These are phyloP conservation scores for Medauroidea extradentata DNA, from an alignment of 1,140 invertebrate genomes.

Conservation along the genomic window DNA sequence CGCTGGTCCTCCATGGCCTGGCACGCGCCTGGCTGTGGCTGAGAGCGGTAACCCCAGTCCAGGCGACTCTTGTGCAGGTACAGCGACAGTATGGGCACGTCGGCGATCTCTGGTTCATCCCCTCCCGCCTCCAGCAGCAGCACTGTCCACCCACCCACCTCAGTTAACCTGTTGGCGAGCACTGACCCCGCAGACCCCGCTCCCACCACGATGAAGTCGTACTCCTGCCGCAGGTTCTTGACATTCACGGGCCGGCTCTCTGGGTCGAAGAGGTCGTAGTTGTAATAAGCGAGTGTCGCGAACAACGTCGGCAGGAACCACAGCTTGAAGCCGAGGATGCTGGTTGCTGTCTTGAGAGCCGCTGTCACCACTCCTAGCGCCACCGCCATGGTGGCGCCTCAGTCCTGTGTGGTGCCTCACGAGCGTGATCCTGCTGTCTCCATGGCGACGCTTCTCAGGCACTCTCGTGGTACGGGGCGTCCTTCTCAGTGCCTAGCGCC, in stretches of 20 bases:
- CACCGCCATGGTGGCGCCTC: too few relatives aligned
- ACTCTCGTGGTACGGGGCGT: too few relatives aligned
- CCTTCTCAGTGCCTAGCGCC: too few relatives aligned
- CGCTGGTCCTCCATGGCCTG: constrained; percentile 75
- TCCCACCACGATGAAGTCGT: constrained; percentile 77
- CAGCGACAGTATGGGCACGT: constrained; percentile 76
- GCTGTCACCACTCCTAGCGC: constrained; percentile 41
- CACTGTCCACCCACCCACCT: constrained; percentile 71
- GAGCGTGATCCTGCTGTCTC: too few relatives aligned
- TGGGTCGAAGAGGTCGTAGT: constrained; percentile 81
- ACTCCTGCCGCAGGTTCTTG: constrained; percentile 58
- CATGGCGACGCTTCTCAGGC: too few relatives aligned
- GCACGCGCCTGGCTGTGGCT: constrained; percentile 78
- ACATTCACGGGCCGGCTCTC: constrained; percentile 71
- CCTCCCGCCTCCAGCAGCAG: constrained; percentile 84
- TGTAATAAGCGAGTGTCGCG: constrained; percentile 73
- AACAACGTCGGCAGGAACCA: constrained; percentile 72
- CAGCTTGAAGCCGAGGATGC: constrained; percentile 58
- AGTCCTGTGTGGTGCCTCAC: too few relatives aligned
- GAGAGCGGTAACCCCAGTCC: constrained; percentile 85
- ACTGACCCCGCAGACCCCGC: constrained; percentile 85
- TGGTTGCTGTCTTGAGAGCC: constrained; percentile 63
- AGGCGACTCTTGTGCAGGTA: constrained; percentile 85
- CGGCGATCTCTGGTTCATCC: constrained; percentile 75
- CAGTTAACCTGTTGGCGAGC: constrained; percentile 76